A percentile compares a stretch with the other conserved stretches of the same genome.
Evolutionary conservation across 2,888 invertebrate genomes (phyloP).

Genomic region (Coecobrya sp.): DNA sequence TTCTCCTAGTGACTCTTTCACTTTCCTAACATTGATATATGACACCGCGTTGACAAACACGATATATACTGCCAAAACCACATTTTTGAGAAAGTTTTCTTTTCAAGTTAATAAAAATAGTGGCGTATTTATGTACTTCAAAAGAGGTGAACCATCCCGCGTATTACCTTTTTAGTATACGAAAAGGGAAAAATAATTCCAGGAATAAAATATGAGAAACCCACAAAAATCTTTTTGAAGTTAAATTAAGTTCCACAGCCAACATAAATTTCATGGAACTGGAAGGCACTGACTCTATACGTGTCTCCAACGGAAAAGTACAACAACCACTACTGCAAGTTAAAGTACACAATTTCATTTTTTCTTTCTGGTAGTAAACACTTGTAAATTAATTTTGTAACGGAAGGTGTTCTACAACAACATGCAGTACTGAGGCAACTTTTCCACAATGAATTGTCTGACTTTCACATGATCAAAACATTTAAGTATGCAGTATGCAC

Average conservation of each 20-base stretch:
- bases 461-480: conserved; percentile 14
- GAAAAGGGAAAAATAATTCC: too few relatives aligned
- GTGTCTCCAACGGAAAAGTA: neutral
- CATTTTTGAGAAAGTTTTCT: neutral
- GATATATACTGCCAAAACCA: neutral
- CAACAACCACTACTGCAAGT: neutral
- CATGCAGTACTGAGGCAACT: neutral
- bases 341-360: neutral
- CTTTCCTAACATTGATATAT: too few relatives aligned
- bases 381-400: conserved; percentile 5
- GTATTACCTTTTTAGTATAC: too few relatives aligned
- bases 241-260: conserved; percentile 42
- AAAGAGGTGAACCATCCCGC: neutral
- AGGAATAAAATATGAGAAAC: neutral
- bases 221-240: conserved; percentile 55
- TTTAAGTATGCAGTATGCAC: neutral
- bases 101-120: neutral
- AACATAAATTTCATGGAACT: neutral
- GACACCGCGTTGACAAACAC: too few relatives aligned
- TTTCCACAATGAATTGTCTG: neutral
- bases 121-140: too few relatives aligned
- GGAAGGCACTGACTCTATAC: neutral
- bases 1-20: neutral
- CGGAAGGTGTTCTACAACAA: neutral
- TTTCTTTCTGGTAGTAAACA: neutral